A percentile compares a stretch with the other conserved stretches of the same genome.
phyloP scores from a whole-genome alignment of 2,113 vertebrate species.

The Myotis brandtii region DNA sequence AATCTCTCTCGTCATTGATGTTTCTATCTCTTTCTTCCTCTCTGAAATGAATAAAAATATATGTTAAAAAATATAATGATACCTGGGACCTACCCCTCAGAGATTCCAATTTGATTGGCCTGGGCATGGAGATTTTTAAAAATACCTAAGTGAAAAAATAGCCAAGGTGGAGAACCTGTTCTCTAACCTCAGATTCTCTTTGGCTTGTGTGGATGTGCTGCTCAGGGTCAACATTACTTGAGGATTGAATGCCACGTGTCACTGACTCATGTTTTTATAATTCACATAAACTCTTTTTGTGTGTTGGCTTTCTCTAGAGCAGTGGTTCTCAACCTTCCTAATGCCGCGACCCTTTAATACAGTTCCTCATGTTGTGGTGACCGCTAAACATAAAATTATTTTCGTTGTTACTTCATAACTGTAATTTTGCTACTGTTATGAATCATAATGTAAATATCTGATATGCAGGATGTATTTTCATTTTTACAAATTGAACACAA shows the following conservation, averaged over 20 bases:
- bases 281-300: not conserved
- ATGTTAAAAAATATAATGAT: not conserved
- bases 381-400: no score
- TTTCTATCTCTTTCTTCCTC: no score
- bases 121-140: not conserved
- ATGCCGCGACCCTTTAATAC: no score
- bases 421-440: no score
- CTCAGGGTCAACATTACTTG: not conserved
- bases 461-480: no score
- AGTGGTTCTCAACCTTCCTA: not conserved
- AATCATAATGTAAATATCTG: no score
- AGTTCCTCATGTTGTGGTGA: no score
- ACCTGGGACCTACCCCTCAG: not conserved
- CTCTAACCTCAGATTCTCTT: not conserved
- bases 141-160: not conserved
- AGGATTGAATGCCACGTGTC: conserved; percentile 6
- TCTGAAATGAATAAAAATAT: no score
- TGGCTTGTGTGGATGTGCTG: not conserved
- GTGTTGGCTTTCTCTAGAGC: not conserved
- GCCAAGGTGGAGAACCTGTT: not conserved
- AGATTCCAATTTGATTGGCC: conserved; percentile 30
- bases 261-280: conserved; percentile 19
- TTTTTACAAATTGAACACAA: no score
- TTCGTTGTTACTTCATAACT: no score
- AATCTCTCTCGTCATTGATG: no score